Evolutionary conservation across 2,797 vertebrate genomes (phyloP), one percentile per base, ranked within the genome.

Genomic region (Dicrostonyx torquatus): DNA sequence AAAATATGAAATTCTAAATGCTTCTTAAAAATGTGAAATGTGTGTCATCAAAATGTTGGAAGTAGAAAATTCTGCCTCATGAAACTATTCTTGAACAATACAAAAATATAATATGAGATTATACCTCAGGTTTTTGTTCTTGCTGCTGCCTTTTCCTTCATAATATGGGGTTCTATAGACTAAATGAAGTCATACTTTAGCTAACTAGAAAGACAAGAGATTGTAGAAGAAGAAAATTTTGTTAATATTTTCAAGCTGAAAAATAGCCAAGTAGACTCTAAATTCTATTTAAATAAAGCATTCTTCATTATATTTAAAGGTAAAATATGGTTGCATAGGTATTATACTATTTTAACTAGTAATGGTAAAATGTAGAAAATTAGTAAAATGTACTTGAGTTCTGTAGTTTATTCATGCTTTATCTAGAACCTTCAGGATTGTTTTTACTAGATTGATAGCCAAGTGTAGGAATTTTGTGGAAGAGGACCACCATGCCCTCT

Each of bases 231-330:
- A 34, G 15, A 66, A 92, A 40, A 43, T 7, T 17, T 77, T 50
- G 45, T 93, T 77, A 70, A 79, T 48, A 40, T 92, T 76, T 73
- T 68, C 29, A 48, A 43, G n/a, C 62, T 45, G 26, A 64, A 68
- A 68, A 90, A 9, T 84, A 60, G 6, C 7, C 76, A 64, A 87
- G 66, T 85, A 37, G 14, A 75, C 20, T 87, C 22, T 64, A n/a
- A 31, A 66, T 48, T n/a, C 15, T 45, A 45, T 60, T 60, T 43
- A 29, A 4, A 70, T 11, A 20, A 20, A 55, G 4, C 6, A n/a
- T 31, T 83, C 3, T 11, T 12, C 60, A 34, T 78, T 26, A 43
- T 88, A 62, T 79, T 26, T 77, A 22, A 40, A 40, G 6, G 12
- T 31, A 24, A 48, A 26, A 64, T 85, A 55, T 66, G 9, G 50